A percentile compares a stretch with the other conserved stretches of the same genome.
phyloP scores from a whole-genome alignment of 2,888 invertebrate species.

The Rotaria magnacalcarata region DNA sequence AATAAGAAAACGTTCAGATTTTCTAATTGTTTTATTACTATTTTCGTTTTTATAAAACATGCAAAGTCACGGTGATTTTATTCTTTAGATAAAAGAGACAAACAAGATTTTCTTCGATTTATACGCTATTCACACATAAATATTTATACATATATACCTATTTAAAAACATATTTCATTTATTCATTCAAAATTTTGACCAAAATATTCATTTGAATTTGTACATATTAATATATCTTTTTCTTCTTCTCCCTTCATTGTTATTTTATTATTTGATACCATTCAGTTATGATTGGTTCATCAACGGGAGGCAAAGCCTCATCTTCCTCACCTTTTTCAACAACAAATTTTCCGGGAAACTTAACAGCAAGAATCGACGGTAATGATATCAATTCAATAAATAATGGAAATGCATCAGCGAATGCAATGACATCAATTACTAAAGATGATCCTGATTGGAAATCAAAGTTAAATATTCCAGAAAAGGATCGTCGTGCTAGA shows the following conservation, averaged over 20 bases:
- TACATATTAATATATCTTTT: background rate
- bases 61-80: background rate
- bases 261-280: background rate
- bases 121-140: no score
- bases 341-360: background rate
- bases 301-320: background rate
- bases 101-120: no score
- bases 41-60: background rate
- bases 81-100: background rate
- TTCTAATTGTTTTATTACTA: background rate
- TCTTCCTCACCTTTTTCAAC: background rate
- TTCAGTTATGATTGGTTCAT: background rate
- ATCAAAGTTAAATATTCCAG: constrained; percentile 40
- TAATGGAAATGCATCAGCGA: background rate
- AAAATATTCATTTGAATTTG: background rate
- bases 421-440: background rate
- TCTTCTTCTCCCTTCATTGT: no score
- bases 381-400: background rate
- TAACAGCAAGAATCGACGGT: background rate
- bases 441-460: constrained; percentile 46
- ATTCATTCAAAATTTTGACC: background rate
- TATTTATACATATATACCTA: background rate
- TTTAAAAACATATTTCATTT: background rate
- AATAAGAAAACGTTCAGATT: background rate
- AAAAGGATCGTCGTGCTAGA: constrained; percentile 42